Conservation (phyloP, 2,113 vertebrate species). For the Alethe castanea region DNA sequence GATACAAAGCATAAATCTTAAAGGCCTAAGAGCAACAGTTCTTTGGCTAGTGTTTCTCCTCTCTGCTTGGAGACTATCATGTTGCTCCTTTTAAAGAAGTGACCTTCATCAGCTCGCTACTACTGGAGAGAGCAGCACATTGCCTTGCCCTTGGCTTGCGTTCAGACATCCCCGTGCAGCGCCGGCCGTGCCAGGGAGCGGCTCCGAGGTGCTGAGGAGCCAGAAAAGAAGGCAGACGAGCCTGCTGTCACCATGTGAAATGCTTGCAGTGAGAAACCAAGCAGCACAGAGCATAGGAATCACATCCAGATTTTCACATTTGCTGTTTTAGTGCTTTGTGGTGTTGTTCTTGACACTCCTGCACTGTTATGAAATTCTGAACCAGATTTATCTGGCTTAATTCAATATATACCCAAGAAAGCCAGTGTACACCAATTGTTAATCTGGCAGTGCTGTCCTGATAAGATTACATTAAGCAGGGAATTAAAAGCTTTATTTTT, state of each 20-base stretch:
- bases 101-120: slow-evolving; percentile 17
- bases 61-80: not conserved
- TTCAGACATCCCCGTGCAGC: not conserved
- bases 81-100: slow-evolving; percentile 26
- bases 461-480: not conserved
- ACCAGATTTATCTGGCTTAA: not conserved
- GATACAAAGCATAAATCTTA: not conserved
- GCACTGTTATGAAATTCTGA: rapidly evolving
- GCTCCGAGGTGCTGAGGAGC: not conserved
- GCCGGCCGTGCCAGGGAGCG: not conserved
- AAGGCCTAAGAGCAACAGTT: not conserved
- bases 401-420: not conserved
- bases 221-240: not conserved
- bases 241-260: not conserved
- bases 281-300: not conserved
- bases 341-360: not conserved
- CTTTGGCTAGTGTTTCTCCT: not conserved
- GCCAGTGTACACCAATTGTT: not conserved
- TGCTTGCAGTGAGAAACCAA: not conserved
- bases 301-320: not conserved
- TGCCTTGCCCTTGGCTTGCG: not conserved
- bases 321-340: not conserved
- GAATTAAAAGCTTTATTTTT: not conserved
- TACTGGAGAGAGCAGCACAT: not conserved
- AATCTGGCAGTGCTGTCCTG: not conserved